Evolutionary conservation across 2,797 vertebrate genomes (phyloP).

Genomic region (Alca torda): DNA sequence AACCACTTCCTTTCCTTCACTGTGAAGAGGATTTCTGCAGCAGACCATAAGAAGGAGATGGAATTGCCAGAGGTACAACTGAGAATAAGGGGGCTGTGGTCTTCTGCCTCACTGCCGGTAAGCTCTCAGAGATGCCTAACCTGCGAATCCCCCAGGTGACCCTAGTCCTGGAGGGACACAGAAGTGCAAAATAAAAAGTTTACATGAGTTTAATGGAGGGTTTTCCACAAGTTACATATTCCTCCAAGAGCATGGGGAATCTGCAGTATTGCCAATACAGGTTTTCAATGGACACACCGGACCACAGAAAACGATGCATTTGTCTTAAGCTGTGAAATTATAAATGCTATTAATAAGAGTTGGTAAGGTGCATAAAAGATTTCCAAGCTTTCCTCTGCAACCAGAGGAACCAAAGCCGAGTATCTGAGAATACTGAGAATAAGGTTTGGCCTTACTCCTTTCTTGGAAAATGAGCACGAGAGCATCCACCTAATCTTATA

Average conservation of each 20-base stretch:
- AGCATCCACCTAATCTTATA: background rate
- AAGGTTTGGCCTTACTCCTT: background rate
- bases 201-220: background rate
- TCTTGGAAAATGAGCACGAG: background rate
- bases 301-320: background rate
- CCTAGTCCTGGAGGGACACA: background rate
- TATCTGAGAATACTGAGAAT: background rate
- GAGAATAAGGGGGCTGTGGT: background rate
- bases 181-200: background rate
- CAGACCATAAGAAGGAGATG: background rate
- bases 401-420: background rate
- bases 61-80: background rate
- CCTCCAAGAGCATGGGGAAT: background rate
- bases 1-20: background rate
- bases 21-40: background rate
- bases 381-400: background rate
- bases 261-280: background rate
- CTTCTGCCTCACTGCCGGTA: background rate
- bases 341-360: background rate
- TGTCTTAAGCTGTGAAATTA: background rate
- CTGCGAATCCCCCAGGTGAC: background rate
- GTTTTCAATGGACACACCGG: background rate
- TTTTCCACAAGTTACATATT: background rate
- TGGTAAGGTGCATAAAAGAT: background rate
- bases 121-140: background rate